Conservation (phyloP, 2,797 vertebrate genomes). For the Dipus sagitta region DNA sequence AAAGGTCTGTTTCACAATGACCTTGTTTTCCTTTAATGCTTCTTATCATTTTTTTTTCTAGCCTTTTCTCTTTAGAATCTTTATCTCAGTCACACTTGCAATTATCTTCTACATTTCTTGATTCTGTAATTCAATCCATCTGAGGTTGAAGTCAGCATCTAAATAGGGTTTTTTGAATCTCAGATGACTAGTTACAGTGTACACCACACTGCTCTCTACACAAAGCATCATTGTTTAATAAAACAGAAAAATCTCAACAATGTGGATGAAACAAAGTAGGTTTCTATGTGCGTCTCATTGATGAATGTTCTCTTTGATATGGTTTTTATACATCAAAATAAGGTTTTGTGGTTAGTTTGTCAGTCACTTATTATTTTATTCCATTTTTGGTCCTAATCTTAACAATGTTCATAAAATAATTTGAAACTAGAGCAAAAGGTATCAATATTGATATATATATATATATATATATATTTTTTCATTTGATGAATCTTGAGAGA, state of each 20-base stretch:
- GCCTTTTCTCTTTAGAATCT: neutral
- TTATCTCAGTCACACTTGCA: constrained; percentile 19
- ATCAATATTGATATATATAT: neutral
- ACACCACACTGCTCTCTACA: neutral
- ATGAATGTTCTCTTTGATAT: constrained; percentile 61
- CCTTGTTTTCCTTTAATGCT: neutral
- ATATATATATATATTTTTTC: too few species aligned
- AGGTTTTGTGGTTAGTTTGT: constrained; percentile 13
- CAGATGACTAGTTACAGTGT: constrained; percentile 17
- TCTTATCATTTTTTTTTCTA: neutral
- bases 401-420: constrained; percentile 15
- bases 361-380: constrained; percentile 47
- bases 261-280: constrained; percentile 67
- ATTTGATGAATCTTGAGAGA: constrained; percentile 31
- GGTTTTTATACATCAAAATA: constrained; percentile 43
- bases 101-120: constrained; percentile 24
- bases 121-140: constrained; percentile 46
- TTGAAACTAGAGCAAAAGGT: constrained; percentile 23
- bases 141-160: constrained; percentile 12
- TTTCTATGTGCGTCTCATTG: constrained; percentile 64
- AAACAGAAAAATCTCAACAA: constrained; percentile 74
- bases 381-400: neutral
- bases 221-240: constrained; percentile 68
- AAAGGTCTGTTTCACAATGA: neutral
- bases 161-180: constrained; percentile 9